Base-by-base conservation (phyloP, 37 sponge, comb jelly and placozoan genomes). In the Diacarnus erythraeanus region DNA sequence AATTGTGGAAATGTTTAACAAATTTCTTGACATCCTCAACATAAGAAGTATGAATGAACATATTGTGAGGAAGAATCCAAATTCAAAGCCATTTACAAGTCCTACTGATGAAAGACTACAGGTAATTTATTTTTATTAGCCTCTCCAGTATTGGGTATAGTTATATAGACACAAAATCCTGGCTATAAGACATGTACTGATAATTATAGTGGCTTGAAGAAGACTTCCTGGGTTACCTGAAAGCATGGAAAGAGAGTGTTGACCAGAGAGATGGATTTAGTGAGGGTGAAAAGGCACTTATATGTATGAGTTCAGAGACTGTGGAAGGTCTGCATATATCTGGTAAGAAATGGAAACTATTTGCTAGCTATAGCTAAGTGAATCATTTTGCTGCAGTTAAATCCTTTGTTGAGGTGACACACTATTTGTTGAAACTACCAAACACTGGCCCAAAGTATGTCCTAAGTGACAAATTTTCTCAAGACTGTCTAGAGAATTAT, bases 1-100 rank as follows among this genome's bases (percentile, higher is more conserved):
- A 22, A 76, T 80, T 76, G 38, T 74, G 1, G 0, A 35, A 10
- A 57, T 20, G 3, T 75, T 76, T 71, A 75, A 79, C 30, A 41
- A 68, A 0, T 88, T 82, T 39, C 77, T 88, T 72, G 83, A 88
- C 79, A 75, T 69, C 54, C 54, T 88, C 0, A 82, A 88, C 82
- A 83, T 82, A 1, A 42, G 89, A 2, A 74, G 76, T 22, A 1
- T 25, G 21, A 3, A 29, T 36, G 80, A 83, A 72, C 57, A 33
- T 23, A 10, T 10, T 0, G 35, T 20, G 2, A 69, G 51, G 38
- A 73, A 37, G 57, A 83, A 89, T 34, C 58, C 56, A 23, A 43
- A 88, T 42, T 35, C 83, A 34, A 88, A 74, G 63, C 89, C 84
- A 18, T 78, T 83, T 43, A 74, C 59, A 68, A 69, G 43, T 41